These are phyloP conservation scores for Dicyrtomina minuta DNA, from an alignment of 2,888 invertebrate genomes.

Conservation along the genomic window DNA sequence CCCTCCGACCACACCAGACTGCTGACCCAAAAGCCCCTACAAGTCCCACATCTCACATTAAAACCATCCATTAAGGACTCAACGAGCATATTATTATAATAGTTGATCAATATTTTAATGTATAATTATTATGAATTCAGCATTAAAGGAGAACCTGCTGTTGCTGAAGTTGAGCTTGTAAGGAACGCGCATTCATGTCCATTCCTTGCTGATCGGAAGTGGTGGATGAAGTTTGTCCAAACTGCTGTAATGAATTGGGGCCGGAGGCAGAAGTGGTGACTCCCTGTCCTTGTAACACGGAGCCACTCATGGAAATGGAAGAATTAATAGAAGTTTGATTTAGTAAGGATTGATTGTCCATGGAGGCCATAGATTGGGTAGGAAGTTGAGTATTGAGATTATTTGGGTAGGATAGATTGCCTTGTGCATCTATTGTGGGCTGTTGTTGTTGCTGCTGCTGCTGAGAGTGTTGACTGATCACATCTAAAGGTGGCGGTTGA, in stretches of 20 bases:
- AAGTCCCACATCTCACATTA: background rate
- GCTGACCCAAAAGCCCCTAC: slow-evolving; percentile 9
- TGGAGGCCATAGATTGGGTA: slow-evolving; percentile 34
- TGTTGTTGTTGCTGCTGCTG: slow-evolving; percentile 32
- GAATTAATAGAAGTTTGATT: slow-evolving; percentile 41
- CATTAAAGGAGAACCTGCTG: slow-evolving; percentile 34
- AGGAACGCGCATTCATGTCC: background rate
- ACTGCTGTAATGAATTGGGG: slow-evolving; percentile 5
- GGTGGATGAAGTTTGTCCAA: slow-evolving; percentile 34
- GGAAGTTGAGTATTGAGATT: slow-evolving; percentile 43
- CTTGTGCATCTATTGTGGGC: slow-evolving; percentile 32
- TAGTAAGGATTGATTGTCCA: slow-evolving; percentile 49
- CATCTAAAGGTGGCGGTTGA: background rate
- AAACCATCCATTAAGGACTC: background rate
- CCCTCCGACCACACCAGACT: slow-evolving; percentile 3
- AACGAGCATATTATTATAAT: too few species aligned
- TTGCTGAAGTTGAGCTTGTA: slow-evolving; percentile 25
- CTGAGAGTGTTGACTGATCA: background rate
- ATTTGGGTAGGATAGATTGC: slow-evolving; percentile 41
- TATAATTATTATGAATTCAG: too few species aligned
- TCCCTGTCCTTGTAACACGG: background rate
- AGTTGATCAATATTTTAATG: too few species aligned
- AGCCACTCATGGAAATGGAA: slow-evolving; percentile 35
- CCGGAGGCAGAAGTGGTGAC: slow-evolving; percentile 10
- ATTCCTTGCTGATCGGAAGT: slow-evolving; percentile 9